A percentile compares a stretch with the other conserved stretches of the same genome.
phyloP scores from a whole-genome alignment of 2,888 invertebrate genomes.

The Nephrotoma flavescens region DNA sequence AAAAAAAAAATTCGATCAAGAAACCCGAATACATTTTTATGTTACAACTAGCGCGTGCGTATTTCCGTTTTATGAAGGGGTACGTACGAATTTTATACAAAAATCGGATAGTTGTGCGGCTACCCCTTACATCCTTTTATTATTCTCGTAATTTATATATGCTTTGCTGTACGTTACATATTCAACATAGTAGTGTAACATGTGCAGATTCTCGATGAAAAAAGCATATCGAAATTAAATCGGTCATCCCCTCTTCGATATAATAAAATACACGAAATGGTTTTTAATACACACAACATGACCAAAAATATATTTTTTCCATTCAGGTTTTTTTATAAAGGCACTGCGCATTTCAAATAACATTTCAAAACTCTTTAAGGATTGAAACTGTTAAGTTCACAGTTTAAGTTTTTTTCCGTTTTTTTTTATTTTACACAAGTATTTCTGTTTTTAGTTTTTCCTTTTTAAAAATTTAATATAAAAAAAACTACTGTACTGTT shows the following conservation, averaged over 20 bases:
- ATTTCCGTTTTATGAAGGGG: neutral
- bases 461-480: neutral
- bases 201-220: neutral
- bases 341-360: constrained; percentile 23
- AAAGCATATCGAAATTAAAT: neutral
- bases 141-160: neutral
- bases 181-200: neutral
- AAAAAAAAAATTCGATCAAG: neutral
- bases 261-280: neutral
- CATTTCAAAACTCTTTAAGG: constrained; percentile 35
- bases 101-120: neutral
- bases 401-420: constrained; percentile 11
- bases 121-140: neutral
- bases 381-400: constrained; percentile 35
- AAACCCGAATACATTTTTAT: neutral
- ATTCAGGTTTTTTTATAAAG: constrained; percentile 23
- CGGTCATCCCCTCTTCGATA: neutral
- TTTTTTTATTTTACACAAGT: neutral
- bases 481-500: neutral
- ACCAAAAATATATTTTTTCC: neutral
- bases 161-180: neutral
- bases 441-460: constrained; percentile 2
- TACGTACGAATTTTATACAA: neutral
- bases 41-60: neutral
- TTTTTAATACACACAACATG: neutral